Evolutionary conservation across 2,113 vertebrate genomes (phyloP), one percentile per base, ranked within the genome.

Genomic region (Callorhinus ursinus): DNA sequence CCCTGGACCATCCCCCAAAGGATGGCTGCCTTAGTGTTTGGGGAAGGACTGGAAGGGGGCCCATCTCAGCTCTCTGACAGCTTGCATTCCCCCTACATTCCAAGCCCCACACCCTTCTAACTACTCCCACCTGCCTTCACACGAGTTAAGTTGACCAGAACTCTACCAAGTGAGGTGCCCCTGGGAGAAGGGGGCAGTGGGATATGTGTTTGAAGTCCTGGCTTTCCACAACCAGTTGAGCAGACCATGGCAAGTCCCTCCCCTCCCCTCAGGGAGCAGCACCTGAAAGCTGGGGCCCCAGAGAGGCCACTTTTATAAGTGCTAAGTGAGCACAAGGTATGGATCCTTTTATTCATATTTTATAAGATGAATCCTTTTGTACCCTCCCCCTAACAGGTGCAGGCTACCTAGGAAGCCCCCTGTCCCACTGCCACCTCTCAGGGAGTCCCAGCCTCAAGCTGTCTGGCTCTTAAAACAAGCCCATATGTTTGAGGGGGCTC

Each of bases 401-500:
- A 84, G 79, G 84, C 92, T 88, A 63, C 92, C 84, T 55, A 90
- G 87, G 95, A 97, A 98, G 90, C 83, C 63, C 82, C 69, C 33
- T 1, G 59, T 77, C 80, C 87, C 67, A 93, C 51, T 57, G 93
- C 36, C 53, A 90, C 81, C 88, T 95, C 39, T 86, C n/a, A 42
- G 53, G 51, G 93, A 95, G 57, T 49, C 91, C 87, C 51, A 61
- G 93, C 92, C 71, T 63, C 92, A 26, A 86, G 96, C 97, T 88
- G 80, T 83, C 90, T 67, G 80, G 92, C 94, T 97, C 90, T 90
- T 71, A 15, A 93, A 83, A 85, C 46, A 57, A 93, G 59, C 59
- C 84, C 96, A 82, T 96, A 95, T 97, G 97, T 94, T 90, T 65
- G 93, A 61, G 87, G 83, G 69, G 57, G 83, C 26, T 96, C 82